Percentiles rank a stretch among this genome's conserved stretches.
These are phyloP conservation scores for Ctenoplectra terminalis DNA, from an alignment of 1,140 invertebrate species.

Conservation along the genomic window DNA sequence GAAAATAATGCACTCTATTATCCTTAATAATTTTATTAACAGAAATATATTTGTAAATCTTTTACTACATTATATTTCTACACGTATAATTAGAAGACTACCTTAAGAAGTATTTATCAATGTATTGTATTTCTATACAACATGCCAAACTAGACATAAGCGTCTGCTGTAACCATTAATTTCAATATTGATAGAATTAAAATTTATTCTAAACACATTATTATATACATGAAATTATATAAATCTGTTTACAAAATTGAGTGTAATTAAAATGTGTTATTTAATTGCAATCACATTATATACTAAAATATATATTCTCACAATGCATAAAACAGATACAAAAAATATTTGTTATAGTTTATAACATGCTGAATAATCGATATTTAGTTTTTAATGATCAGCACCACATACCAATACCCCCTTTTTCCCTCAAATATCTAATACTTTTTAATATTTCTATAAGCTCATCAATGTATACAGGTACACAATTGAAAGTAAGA, in stretches of 20 bases:
- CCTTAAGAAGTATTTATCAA: constrained; percentile 43
- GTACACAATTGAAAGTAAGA: constrained; percentile 12
- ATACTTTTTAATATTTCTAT: not conserved
- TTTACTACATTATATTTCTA: not conserved
- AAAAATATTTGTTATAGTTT: constrained; percentile 4
- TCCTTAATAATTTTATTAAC: not conserved
- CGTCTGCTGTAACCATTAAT: not conserved
- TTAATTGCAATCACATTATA: not conserved
- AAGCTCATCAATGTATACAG: not conserved
- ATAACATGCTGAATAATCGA: constrained; percentile 19
- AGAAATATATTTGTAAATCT: not conserved
- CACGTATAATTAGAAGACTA: constrained; percentile 40
- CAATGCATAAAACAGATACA: not conserved
- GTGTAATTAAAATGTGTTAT: constrained; percentile 18
- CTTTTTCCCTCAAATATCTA: constrained; percentile 37
- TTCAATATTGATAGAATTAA: not conserved
- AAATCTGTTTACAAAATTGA: constrained; percentile 16
- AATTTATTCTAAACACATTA: constrained; percentile 18
- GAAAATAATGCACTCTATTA: not conserved
- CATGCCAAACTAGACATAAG: not conserved
- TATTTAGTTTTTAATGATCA: constrained; percentile 40
- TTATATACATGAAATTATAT: constrained; percentile 37
- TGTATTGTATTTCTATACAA: not conserved
- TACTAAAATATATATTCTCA: constrained; percentile 8
- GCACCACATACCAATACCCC: constrained; percentile 45